Evolutionary conservation across 2,113 vertebrate species (phyloP).

Genomic region (Clarias magur): DNA sequence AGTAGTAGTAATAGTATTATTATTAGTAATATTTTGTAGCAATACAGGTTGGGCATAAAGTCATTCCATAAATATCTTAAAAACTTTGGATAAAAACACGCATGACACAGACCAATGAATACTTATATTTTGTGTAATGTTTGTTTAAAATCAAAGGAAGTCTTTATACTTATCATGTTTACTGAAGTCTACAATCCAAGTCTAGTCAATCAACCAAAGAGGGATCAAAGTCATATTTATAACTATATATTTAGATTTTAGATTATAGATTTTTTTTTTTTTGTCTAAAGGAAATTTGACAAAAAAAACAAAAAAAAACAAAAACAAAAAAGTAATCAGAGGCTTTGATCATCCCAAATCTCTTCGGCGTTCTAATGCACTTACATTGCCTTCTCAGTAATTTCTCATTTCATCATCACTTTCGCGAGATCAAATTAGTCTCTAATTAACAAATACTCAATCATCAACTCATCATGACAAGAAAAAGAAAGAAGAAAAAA

Average conservation of each 20-base stretch:
- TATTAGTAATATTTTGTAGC: no score
- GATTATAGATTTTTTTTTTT: not conserved
- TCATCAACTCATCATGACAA: constrained; percentile 39
- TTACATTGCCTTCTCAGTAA: constrained; percentile 4
- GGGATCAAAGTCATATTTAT: not conserved
- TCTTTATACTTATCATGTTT: no score
- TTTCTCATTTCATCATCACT: constrained; percentile 39
- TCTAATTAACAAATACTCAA: constrained; percentile 55
- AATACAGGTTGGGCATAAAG: no score
- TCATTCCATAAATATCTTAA: no score
- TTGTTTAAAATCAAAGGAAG: no score
- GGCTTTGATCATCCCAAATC: constrained; percentile 18
- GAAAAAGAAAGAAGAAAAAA: not conserved
- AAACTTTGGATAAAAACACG: no score
- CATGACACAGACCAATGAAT: no score
- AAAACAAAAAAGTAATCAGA: not conserved
- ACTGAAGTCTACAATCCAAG: not conserved
- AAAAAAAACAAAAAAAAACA: no score
- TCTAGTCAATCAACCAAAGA: no score
- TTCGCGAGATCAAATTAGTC: constrained; percentile 53
- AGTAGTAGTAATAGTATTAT: no score
- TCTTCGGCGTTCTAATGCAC: constrained; percentile 3
- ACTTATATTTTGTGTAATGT: no score
- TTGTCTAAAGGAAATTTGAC: no score
- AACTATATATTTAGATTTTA: not conserved